These are phyloP conservation scores for Drosophila testacea DNA, from an alignment of 2,888 invertebrate genomes.

Conservation along the genomic window DNA sequence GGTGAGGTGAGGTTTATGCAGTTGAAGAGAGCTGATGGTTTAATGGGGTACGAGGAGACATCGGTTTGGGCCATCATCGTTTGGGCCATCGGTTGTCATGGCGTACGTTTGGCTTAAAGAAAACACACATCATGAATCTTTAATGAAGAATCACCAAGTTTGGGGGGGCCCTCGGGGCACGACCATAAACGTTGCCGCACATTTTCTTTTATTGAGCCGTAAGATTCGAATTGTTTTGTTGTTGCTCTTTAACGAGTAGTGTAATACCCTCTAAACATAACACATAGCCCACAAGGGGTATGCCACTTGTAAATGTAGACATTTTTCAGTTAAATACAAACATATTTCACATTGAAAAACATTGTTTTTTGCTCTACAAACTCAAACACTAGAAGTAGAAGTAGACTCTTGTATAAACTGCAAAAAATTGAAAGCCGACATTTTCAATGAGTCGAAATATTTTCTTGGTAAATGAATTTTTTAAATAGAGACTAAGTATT, in stretches of 20 bases:
- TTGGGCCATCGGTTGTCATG: constrained; percentile 54
- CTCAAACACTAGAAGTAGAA: too few relatives aligned
- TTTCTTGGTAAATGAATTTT: too few relatives aligned
- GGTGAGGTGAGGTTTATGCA: constrained; percentile 36
- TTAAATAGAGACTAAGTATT: too few relatives aligned
- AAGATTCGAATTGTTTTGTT: constrained; percentile 68
- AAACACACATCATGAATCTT: constrained; percentile 83
- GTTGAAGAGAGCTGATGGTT: constrained; percentile 49
- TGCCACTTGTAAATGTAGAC: background rate
- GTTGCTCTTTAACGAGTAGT: constrained; percentile 30
- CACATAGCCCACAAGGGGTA: background rate
- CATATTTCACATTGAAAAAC: background rate
- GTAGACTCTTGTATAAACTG: too few relatives aligned
- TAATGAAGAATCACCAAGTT: constrained; percentile 80
- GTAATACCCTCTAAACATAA: constrained; percentile 19
- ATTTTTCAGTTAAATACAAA: too few relatives aligned
- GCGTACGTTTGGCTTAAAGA: constrained; percentile 65
- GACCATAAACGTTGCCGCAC: constrained; percentile 70
- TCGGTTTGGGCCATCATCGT: constrained; percentile 33
- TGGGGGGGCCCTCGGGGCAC: constrained; percentile 54
- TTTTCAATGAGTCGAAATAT: too few relatives aligned
- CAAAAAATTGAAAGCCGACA: too few relatives aligned
- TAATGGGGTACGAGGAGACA: constrained; percentile 31
- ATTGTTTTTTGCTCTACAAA: too few relatives aligned
- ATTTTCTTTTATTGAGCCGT: constrained; percentile 81